phyloP scores from a whole-genome alignment of 2,797 vertebrate species.

The Adelosebastes latens region DNA sequence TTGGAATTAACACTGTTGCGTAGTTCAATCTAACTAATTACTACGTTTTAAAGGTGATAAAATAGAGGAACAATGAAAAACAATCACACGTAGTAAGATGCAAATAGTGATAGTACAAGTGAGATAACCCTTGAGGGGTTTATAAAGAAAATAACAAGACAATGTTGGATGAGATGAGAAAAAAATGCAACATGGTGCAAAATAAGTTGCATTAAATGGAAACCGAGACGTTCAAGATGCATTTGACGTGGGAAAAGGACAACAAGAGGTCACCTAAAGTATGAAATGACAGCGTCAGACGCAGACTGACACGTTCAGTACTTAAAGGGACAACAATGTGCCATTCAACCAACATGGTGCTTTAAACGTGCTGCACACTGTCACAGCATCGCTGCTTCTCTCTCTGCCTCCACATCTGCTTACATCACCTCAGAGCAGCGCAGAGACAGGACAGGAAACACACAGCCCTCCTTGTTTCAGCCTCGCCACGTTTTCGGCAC shows the following conservation, averaged over 20 bases:
- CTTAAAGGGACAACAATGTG: background rate
- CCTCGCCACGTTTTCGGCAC: background rate
- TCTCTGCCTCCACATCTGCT: constrained; percentile 20
- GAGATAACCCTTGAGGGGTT: background rate
- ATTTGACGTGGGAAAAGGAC: background rate
- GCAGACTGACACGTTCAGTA: background rate
- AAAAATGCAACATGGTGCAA: background rate
- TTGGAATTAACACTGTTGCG: background rate
- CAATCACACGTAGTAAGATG: background rate
- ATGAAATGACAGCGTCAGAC: background rate
- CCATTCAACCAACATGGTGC: background rate
- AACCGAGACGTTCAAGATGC: background rate
- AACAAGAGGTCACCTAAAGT: background rate
- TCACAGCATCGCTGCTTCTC: background rate
- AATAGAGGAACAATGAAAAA: background rate
- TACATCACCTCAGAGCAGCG: constrained; percentile 43
- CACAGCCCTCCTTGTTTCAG: constrained; percentile 58
- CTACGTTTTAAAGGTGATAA: background rate
- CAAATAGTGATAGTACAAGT: background rate
- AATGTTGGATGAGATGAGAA: background rate
- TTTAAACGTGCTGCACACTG: background rate
- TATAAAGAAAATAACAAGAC: background rate
- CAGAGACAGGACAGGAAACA: constrained; percentile 43
- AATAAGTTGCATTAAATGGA: background rate
- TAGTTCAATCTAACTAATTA: background rate